Percentiles rank a stretch among this genome's conserved stretches.
These are phyloP conservation scores for Drosophila seguyi DNA, from an alignment of 1,140 invertebrate genomes.

Conservation along the genomic window DNA sequence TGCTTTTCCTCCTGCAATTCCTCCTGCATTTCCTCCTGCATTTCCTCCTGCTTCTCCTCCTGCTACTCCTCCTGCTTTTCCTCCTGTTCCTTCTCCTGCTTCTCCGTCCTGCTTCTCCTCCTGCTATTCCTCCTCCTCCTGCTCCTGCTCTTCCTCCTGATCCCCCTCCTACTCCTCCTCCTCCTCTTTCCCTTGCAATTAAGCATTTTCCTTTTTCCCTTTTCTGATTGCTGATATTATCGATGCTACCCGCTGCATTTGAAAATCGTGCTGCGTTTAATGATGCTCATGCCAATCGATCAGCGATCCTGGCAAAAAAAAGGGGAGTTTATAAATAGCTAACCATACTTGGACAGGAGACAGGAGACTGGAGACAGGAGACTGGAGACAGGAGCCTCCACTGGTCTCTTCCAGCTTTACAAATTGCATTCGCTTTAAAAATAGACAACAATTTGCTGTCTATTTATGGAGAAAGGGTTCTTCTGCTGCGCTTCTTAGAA, in stretches of 20 bases:
- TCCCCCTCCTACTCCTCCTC: constrained; percentile 1
- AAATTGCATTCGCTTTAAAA: constrained; percentile 62
- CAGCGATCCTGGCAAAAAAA: constrained; percentile 37
- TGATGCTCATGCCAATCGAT: constrained; percentile 60
- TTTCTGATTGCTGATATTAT: constrained; percentile 59
- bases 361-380: background rate
- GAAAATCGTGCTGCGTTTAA: constrained; percentile 63
- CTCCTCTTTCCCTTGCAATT: constrained; percentile 41
- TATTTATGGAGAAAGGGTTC: constrained; percentile 64
- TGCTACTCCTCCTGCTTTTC: background rate
- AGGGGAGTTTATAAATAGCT: constrained; percentile 39
- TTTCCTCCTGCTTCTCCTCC: constrained; percentile 1
- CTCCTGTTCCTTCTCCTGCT: too few relatives aligned
- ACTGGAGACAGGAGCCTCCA: constrained; percentile 1
- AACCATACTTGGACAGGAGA: background rate
- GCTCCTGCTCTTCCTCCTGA: constrained; percentile 17
- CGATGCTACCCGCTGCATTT: constrained; percentile 39
- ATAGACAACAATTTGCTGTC: constrained; percentile 54
- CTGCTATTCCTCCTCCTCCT: background rate
- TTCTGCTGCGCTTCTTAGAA: constrained; percentile 35
- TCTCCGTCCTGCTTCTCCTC: background rate
- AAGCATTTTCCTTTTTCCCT: constrained; percentile 57
- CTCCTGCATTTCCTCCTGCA: constrained; percentile 21
- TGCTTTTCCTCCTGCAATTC: background rate
- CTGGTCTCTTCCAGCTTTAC: too few relatives aligned